phyloP scores from a whole-genome alignment of 2,797 vertebrate genomes.

The Pogonophryne albipinna region DNA sequence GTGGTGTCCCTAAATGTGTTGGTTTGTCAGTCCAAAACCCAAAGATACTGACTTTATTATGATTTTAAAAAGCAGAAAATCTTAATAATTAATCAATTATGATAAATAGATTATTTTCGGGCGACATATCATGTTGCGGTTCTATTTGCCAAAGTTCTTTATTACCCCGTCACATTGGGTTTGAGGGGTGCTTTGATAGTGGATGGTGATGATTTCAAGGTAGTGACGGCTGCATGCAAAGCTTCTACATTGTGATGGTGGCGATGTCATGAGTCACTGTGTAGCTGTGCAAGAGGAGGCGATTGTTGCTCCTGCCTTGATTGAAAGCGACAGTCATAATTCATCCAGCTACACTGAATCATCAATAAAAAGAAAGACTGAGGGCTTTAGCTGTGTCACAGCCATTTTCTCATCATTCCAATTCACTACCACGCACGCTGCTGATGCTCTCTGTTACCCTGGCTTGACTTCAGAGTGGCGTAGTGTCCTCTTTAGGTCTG shows the following conservation, averaged over 20 bases:
- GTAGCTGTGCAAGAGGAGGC: conserved; percentile 22
- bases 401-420: conserved; percentile 55
- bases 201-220: conserved; percentile 45
- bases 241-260: conserved; percentile 39
- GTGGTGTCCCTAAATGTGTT: no score
- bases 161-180: neutral
- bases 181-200: neutral
- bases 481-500: conserved; percentile 36
- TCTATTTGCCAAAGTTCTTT: conserved; percentile 9
- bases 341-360: conserved; percentile 55
- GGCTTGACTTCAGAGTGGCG: conserved; percentile 51
- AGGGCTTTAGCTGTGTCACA: conserved; percentile 49
- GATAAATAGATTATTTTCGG: no score
- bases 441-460: conserved; percentile 39
- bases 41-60: no score
- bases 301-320: conserved; percentile 27
- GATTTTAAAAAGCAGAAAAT: no score
- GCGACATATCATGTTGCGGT: no score
- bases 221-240: conserved; percentile 19
- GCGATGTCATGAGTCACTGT: conserved; percentile 50
- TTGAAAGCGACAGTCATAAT: conserved; percentile 43
- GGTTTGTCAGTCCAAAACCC: no score
- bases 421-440: conserved; percentile 9
- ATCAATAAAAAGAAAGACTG: conserved; percentile 48
- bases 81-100: no score